Evolutionary conservation across 1,140 invertebrate species (phyloP).

Genomic region (Procambarus clarkii): DNA sequence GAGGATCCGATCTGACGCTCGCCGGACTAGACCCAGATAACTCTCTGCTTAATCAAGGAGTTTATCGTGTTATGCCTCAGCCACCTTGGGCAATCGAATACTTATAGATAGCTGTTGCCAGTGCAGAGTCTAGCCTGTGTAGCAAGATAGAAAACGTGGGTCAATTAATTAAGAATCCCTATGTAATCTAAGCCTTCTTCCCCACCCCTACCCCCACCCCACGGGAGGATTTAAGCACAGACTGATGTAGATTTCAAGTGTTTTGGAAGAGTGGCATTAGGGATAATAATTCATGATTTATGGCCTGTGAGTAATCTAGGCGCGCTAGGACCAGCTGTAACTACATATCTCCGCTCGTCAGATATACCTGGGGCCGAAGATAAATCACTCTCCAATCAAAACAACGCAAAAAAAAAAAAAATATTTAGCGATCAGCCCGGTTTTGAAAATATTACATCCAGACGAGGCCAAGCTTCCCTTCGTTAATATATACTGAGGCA

Average conservation of each 20-base stretch:
- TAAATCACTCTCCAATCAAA: not conserved
- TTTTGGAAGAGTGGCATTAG: too few relatives aligned
- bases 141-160: too few relatives aligned
- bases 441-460: conserved; percentile 41
- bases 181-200: too few relatives aligned
- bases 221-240: too few relatives aligned
- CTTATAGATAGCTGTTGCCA: conserved; percentile 21
- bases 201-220: too few relatives aligned
- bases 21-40: conserved; percentile 4
- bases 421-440: conserved; percentile 22
- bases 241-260: too few relatives aligned
- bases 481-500: conserved; percentile 31
- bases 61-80: conserved; percentile 21
- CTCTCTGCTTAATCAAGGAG: conserved; percentile 24
- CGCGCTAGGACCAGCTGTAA: too few relatives aligned
- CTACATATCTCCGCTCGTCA: too few relatives aligned
- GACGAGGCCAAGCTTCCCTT: conserved; percentile 20
- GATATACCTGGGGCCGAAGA: too few relatives aligned
- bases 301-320: too few relatives aligned
- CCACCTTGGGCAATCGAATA: not conserved
- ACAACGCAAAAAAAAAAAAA: conserved; percentile 13
- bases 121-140: not conserved
- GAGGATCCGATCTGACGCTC: not conserved
- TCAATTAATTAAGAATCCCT: too few relatives aligned
- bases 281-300: too few relatives aligned